Evolutionary conservation across 92 coral and sea anemone species (phyloP), one percentile per base, ranked within the genome.

Genomic region (Phenganax stokvisi): DNA sequence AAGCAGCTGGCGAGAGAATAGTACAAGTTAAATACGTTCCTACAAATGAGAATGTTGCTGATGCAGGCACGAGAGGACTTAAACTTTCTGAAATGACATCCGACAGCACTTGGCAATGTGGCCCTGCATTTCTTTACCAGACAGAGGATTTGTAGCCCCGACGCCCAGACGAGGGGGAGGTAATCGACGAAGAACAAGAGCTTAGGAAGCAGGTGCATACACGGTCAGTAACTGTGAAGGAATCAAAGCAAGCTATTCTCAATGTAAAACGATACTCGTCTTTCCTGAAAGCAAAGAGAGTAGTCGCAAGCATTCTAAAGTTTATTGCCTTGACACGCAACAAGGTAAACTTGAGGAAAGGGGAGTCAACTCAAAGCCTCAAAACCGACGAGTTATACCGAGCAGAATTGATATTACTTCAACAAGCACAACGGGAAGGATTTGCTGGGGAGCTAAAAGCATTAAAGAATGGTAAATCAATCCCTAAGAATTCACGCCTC

Each of bases 41-140:
- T 0, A 77, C 81, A 29, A 27, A 57, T 15, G 57, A 9, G 56
- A 87, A 85, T 58, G 77, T 87, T 75, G 88, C 86, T 44, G 86
- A 85, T 57, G 85, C 72, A 63, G 81, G 77, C 10, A 76, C 86
- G 0, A 56, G 84, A 9, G 89, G 84, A 11, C 78, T 81, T 30
- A 72, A 54, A 56, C 81, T 83, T n/a, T 58, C 75, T n/a, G 69
- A 69, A 57, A 85, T 71, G 86, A 76, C 80, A n/a, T 30, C 79
- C 0, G 81, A 81, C 0, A 85, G 87, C 72, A 79, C 87, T 6
- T 86, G 89, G 86, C 82, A 70, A 52, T 47, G 74, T n/a, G 83
- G 89, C 31, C 91, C 87, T 30, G 87, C 44, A 53, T 88, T 88
- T 56, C 79, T 86, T 51, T 79, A 67, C 30, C 60, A 85, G 54